These are phyloP conservation scores for Clusia tigrina DNA, from an alignment of 2,888 invertebrate species.

Conservation along the genomic window DNA sequence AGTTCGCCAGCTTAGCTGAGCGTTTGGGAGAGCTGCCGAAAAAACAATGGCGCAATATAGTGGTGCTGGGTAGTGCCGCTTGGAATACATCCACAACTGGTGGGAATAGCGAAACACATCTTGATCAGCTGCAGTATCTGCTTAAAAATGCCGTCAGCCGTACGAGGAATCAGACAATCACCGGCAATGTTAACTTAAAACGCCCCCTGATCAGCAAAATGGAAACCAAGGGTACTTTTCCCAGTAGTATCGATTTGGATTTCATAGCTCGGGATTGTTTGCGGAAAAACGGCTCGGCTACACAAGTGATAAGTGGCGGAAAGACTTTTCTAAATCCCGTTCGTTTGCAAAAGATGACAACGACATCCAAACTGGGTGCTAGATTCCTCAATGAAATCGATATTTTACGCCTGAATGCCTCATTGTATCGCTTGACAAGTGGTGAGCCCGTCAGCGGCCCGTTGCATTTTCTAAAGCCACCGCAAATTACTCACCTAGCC, in stretches of 20 bases:
- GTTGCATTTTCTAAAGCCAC: slow-evolving; percentile 43
- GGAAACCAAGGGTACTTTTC: slow-evolving; percentile 39
- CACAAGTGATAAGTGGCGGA: slow-evolving; percentile 41
- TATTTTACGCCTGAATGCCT: slow-evolving; percentile 48
- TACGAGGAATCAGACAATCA: slow-evolving; percentile 45
- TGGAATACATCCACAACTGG: slow-evolving; percentile 39
- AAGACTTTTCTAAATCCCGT: slow-evolving; percentile 40
- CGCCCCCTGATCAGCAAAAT: slow-evolving; percentile 43
- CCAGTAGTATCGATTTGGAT: slow-evolving; percentile 43
- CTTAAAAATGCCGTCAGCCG: slow-evolving; percentile 50
- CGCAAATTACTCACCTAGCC: slow-evolving; percentile 37
- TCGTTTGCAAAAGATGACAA: slow-evolving; percentile 33
- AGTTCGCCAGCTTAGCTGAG: slow-evolving; percentile 20
- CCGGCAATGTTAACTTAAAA: slow-evolving; percentile 48
- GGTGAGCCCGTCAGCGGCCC: slow-evolving; percentile 40
- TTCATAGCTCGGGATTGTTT: slow-evolving; percentile 51
- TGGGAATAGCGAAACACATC: slow-evolving; percentile 28
- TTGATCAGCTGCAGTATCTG: slow-evolving; percentile 47
- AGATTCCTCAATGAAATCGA: slow-evolving; percentile 47
- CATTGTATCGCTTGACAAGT: slow-evolving; percentile 52
- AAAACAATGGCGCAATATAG: slow-evolving; percentile 44
- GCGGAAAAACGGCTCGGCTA: slow-evolving; percentile 31
- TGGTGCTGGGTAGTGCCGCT: slow-evolving; percentile 46
- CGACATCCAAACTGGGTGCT: slow-evolving; percentile 22
- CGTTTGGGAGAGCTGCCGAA: slow-evolving; percentile 35